These are phyloP conservation scores for Lasioglossum marginatum DNA, from an alignment of 2,888 invertebrate species.

Conservation along the genomic window DNA sequence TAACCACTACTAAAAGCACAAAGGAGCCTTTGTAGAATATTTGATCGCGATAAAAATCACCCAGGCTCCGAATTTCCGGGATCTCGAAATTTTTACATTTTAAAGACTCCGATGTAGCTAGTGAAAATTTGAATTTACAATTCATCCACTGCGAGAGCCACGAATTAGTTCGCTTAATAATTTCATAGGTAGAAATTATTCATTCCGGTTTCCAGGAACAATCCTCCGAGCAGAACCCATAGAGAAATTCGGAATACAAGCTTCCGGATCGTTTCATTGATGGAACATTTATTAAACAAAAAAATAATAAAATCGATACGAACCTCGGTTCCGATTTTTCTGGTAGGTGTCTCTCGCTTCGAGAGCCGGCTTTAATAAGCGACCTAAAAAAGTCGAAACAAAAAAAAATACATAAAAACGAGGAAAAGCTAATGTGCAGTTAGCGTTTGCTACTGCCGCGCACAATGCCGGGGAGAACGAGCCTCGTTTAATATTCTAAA, in stretches of 20 bases:
- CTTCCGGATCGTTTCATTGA: not conserved
- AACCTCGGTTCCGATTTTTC: not conserved
- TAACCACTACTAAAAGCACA: not conserved
- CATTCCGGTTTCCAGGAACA: not conserved
- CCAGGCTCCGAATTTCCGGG: too few relatives aligned
- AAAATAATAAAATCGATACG: not conserved
- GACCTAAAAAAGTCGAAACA: not conserved
- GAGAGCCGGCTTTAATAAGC: not conserved
- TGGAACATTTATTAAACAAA: not conserved
- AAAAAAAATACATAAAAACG: not conserved
- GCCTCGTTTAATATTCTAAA: not conserved
- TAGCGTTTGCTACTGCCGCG: not conserved
- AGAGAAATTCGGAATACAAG: not conserved
- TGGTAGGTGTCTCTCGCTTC: not conserved
- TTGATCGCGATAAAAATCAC: not conserved
- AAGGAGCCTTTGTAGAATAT: not conserved
- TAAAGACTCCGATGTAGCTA: not conserved
- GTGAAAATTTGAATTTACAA: not conserved
- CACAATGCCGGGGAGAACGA: not conserved
- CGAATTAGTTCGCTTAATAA: not conserved
- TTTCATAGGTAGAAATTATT: not conserved
- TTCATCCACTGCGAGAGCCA: not conserved
- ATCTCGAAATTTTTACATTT: too few relatives aligned
- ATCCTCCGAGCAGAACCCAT: not conserved
- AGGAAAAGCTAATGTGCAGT: not conserved